Evolutionary conservation across 2,888 invertebrate species (phyloP).

Genomic region (Arrhopalites spinosus): DNA sequence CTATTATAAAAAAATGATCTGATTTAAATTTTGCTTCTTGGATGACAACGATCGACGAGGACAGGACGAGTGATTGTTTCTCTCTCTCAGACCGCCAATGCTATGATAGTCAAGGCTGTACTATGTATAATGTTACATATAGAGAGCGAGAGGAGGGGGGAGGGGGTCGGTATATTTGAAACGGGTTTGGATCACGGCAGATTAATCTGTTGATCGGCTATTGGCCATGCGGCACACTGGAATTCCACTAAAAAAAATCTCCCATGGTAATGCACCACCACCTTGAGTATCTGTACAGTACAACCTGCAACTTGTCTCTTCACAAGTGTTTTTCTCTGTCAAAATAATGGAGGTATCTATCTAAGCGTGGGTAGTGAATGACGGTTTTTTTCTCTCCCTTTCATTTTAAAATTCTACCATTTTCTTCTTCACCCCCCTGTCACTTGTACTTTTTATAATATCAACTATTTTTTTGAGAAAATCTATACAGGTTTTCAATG

Average conservation of each 20-base stretch:
- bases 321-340: slow-evolving; percentile 18
- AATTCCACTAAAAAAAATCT: slow-evolving; percentile 5
- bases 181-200: slow-evolving; percentile 24
- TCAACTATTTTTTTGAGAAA: too few species aligned
- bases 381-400: neutral
- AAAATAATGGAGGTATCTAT: slow-evolving; percentile 22
- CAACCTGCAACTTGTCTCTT: slow-evolving; percentile 26
- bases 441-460: neutral
- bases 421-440: too few species aligned
- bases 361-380: slow-evolving; percentile 19
- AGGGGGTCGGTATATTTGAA: slow-evolving; percentile 14
- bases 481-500: too few species aligned
- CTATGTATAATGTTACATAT: neutral
- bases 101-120: neutral
- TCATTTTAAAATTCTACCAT: neutral
- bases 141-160: neutral
- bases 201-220: slow-evolving; percentile 25
- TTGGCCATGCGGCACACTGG: slow-evolving; percentile 16
- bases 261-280: slow-evolving; percentile 1
- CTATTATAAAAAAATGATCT: too few species aligned
- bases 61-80: neutral
- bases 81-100: too few species aligned
- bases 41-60: neutral
- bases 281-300: neutral
- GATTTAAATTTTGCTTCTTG: neutral